Evolutionary conservation across 2,888 invertebrate species (phyloP), one percentile per base, ranked within the genome.

Genomic region (Myopa tessellatipennis): DNA sequence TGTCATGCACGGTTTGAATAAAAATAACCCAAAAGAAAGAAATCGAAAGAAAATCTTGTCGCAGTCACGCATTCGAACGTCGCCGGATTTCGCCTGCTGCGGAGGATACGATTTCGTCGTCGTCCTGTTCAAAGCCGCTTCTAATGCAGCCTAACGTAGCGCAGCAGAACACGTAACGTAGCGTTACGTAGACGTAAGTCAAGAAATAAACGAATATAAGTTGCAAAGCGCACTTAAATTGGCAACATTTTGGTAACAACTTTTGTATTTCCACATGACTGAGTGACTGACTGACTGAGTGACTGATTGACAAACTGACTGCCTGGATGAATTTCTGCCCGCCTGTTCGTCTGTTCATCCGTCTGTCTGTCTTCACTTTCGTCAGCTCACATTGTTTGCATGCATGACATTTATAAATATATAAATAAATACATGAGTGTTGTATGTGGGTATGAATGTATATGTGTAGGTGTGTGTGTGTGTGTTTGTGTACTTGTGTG

Each of bases 161-260:
- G 55, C 10, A 8, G 55, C n/a, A 55, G 55, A n/a, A n/a, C 55
- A n/a, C 10, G n/a, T 55, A 55, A 45, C 45, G 45, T 26, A 26
- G 26, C 26, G 45, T 45, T 6, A 45, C 45, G 45, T 10, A 45
- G 45, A 10, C 45, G 10, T 45, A 45, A 45, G 45, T 8, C 45
- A 10, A 45, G 45, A 10, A 45, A 6, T 10, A 10, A 45, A 45
- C 3, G 3, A 45, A n/a, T 55, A n/a, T 55, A n/a, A n/a, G 55
- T 16, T 14, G 55, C 3, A 55, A 10, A 50, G 63, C 34, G 36
- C 74, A 74, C 74, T 74, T 74, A 74, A 74, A 63, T 74, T 65
- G 65, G 74, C 74, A 74, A 65, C 74, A 52, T 74, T 74, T 74
- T 74, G 74, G 74, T 74, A 74, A 50, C 74, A 74, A 74, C 65